phyloP scores from a whole-genome alignment of 2,113 vertebrate species.

The Gobius niger region DNA sequence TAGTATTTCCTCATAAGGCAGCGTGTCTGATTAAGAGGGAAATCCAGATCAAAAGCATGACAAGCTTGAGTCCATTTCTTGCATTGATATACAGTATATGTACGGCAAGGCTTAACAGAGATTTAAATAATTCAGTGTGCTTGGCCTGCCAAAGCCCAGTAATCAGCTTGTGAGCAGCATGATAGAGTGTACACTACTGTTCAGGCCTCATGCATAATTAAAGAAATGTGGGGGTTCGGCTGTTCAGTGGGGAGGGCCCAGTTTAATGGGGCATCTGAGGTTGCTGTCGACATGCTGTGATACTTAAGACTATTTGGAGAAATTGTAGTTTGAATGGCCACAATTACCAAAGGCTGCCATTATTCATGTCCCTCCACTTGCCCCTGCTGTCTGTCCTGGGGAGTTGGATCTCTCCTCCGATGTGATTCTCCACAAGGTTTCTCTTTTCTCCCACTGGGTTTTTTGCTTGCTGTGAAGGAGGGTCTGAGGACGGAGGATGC shows the following conservation, averaged over 20 bases:
- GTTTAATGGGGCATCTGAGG: slow-evolving; percentile 67
- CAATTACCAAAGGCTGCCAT: no score
- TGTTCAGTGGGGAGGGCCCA: slow-evolving; percentile 46
- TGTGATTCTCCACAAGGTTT: no score
- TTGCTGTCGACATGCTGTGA: no score
- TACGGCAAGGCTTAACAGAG: slow-evolving; percentile 78
- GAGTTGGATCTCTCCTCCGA: no score
- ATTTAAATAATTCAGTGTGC: slow-evolving; percentile 89
- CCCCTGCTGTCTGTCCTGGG: no score
- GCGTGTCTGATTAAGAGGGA: slow-evolving; percentile 40
- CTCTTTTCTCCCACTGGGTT: no score
- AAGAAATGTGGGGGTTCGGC: slow-evolving; percentile 52
- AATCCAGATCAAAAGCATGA: slow-evolving; percentile 64
- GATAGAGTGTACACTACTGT: slow-evolving; percentile 63
- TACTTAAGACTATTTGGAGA: no score
- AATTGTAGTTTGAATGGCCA: no score
- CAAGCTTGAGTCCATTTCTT: slow-evolving; percentile 77
- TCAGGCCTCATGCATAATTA: slow-evolving; percentile 82
- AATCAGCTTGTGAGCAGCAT: slow-evolving; percentile 79
- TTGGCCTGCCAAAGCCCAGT: slow-evolving; percentile 80
- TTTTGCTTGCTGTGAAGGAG: no score
- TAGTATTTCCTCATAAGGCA: slow-evolving; percentile 46
- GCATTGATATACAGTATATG: slow-evolving; percentile 71
- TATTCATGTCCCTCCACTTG: no score
- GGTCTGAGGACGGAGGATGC: no score